Conservation (phyloP, 1,140 invertebrate species). For the Stratiolaelaps scimitus region DNA sequence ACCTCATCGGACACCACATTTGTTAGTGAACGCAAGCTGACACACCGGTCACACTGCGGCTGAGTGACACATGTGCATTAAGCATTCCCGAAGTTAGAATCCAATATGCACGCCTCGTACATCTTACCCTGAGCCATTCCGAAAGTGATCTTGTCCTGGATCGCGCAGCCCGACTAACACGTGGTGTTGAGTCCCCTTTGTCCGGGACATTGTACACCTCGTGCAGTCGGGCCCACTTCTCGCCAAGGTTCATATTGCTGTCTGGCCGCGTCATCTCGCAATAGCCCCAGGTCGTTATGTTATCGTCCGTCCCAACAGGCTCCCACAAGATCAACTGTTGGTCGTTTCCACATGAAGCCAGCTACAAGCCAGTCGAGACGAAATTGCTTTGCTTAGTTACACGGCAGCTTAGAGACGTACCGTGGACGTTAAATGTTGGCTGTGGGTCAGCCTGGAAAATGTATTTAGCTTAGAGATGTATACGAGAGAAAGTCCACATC, state of each 20-base stretch:
- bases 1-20: too few species aligned
- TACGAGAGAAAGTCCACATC: too few species aligned
- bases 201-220: background rate
- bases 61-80: too few species aligned
- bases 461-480: too few species aligned
- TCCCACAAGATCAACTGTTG: slow-evolving; percentile 24
- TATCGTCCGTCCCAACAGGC: background rate
- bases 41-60: too few species aligned
- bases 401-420: too few species aligned
- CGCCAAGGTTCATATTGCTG: background rate
- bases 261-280: background rate
- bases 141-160: background rate
- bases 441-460: too few species aligned
- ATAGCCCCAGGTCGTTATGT: background rate
- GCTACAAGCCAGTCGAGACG: background rate
- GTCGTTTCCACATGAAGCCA: slow-evolving; percentile 17
- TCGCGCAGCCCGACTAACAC: background rate
- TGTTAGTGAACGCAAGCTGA: too few species aligned
- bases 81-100: too few species aligned
- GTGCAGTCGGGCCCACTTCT: background rate
- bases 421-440: too few species aligned
- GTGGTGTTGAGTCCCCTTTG: background rate
- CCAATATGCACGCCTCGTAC: too few species aligned
- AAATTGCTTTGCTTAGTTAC: too few species aligned
- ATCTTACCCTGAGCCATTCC: slow-evolving; percentile 8